Evolutionary conservation across 2,888 invertebrate species (phyloP), one percentile per base, ranked within the genome.

Genomic region (Chalcosyrphus nemorum): DNA sequence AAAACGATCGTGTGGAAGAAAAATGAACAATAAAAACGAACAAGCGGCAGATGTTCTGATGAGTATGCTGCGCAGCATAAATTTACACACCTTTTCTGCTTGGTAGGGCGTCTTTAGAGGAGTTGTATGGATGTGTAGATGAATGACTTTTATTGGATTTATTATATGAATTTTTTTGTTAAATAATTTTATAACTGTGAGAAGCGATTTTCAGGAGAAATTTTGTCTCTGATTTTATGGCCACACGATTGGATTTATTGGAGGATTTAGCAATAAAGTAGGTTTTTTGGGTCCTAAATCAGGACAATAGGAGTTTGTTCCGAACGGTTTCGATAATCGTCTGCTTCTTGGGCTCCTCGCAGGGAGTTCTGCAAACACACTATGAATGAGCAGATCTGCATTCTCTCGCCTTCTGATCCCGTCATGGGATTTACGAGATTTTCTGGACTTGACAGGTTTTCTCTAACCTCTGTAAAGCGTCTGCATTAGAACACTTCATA

Each of bases 21-120:
- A 27, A n/a, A n/a, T n/a, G n/a, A n/a, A 1, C n/a, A 2, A 57
- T 17, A 38, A n/a, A 57, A 21, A 11, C 35, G 1, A 21, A 38
- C 38, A 21, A 57, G 13, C 38, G 38, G 57, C 57, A 57, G 57
- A 57, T 57, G 57, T 38, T 57, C 38, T 38, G 38, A 21, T 0
- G 45, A 19, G 45, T 45, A 7, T 38, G 19, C 19, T 13, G n/a
- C 6, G 57, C 38, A 21, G 57, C 57, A 57, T 57, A 38, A 57
- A 57, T 57, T 21, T 19, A 35, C 57, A 38, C 57, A 57, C 57
- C 57, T 38, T 29, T 38, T n/a, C 35, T 9, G 27, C 32, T 32
- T 17, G 56, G 19, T 21, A 19, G 35, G 38, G 38, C 21, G 32
- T 19, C 38, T 57, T 7, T 9, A 24, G 13, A 27, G 15, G 27